A percentile compares a stretch with the other conserved stretches of the same genome.
These are phyloP conservation scores for Tursiops truncatus DNA, from an alignment of 2,113 vertebrate genomes.

Conservation along the genomic window DNA sequence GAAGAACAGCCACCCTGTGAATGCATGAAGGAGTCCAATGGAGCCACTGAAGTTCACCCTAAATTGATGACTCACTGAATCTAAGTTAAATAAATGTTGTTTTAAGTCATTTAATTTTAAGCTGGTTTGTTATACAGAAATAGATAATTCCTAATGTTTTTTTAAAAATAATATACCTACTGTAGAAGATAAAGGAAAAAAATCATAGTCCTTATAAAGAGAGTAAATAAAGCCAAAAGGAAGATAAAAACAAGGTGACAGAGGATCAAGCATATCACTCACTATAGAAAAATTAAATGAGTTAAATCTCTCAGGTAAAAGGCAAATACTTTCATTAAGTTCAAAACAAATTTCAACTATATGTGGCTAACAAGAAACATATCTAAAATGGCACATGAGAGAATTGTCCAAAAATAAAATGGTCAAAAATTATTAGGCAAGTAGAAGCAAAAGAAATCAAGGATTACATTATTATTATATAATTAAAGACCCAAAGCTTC, in stretches of 20 bases:
- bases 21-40: neutral
- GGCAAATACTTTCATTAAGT: neutral
- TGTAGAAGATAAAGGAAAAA: neutral
- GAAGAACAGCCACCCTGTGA: neutral
- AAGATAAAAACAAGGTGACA: constrained; percentile 1
- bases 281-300: neutral
- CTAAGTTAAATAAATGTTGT: neutral
- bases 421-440: neutral
- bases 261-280: neutral
- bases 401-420: neutral
- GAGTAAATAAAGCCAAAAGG: neutral
- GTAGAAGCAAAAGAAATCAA: neutral
- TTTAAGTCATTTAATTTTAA: neutral
- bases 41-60: neutral
- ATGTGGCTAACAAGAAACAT: neutral
- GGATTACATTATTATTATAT: neutral
- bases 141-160: neutral
- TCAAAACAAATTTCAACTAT: constrained; percentile 26
- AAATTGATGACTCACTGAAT: neutral
- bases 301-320: neutral
- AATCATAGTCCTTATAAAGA: neutral
- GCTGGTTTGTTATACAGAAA: neutral
- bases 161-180: neutral
- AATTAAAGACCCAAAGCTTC: neutral
- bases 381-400: neutral